A percentile compares a stretch with the other conserved stretches of the same genome.
Conservation (phyloP, 1,140 invertebrate species). For the Orchestia grillus region DNA sequence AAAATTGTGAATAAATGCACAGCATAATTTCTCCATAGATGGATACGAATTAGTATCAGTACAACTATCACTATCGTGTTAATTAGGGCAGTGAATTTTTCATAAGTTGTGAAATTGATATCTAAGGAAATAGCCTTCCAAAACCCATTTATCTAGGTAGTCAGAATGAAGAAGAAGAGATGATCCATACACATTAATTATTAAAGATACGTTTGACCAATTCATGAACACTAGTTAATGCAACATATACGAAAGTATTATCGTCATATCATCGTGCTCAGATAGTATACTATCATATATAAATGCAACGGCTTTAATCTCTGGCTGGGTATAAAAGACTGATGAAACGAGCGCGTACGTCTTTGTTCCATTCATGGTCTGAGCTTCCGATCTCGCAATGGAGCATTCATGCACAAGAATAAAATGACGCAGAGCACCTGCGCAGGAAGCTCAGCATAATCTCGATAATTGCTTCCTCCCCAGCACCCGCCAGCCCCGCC, state of each 20-base stretch:
- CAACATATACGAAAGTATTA: not conserved
- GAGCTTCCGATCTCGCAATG: constrained; percentile 14
- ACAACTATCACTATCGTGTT: no score
- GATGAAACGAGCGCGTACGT: not conserved
- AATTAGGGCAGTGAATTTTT: no score
- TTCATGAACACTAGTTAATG: not conserved
- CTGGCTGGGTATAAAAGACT: not conserved
- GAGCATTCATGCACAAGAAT: not conserved
- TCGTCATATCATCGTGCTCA: not conserved
- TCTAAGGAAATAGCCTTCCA: no score
- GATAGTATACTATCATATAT: not conserved
- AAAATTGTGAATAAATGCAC: no score
- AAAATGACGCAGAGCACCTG: constrained; percentile 7
- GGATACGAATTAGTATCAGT: no score
- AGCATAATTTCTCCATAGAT: no score
- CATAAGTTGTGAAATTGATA: no score
- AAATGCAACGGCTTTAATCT: not conserved
- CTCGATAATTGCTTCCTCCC: constrained; percentile 32
- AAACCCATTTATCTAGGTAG: no score
- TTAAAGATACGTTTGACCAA: not conserved
- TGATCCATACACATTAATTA: no score
- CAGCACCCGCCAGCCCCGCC: not conserved
- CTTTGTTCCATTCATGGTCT: constrained; percentile 18
- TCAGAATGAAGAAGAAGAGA: no score
- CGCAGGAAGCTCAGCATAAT: constrained; percentile 36